phyloP scores from a whole-genome alignment of 2,113 vertebrate species.

The Orthonyx spaldingii region DNA sequence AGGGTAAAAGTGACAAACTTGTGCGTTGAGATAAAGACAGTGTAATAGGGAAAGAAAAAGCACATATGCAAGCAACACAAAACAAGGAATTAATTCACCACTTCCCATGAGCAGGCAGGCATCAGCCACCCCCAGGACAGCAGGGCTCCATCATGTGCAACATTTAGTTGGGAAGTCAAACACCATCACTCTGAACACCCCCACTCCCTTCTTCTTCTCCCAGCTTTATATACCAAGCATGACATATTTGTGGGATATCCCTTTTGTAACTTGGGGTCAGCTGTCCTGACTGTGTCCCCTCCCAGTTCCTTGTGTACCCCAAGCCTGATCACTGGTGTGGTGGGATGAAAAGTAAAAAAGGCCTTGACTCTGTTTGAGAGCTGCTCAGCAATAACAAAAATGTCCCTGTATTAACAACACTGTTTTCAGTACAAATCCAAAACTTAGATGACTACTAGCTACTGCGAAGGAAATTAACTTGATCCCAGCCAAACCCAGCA shows the following conservation, averaged over 20 bases:
- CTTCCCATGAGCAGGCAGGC: neutral
- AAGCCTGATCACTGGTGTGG: neutral
- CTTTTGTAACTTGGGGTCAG: neutral
- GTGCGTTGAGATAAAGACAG: neutral
- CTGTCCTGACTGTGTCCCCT: accelerated
- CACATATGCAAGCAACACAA: neutral
- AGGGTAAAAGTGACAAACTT: neutral
- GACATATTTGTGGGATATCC: neutral
- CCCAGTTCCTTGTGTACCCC: too few relatives aligned
- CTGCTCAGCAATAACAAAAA: neutral
- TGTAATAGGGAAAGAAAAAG: neutral
- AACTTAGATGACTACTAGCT: neutral
- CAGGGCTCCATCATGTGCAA: neutral
- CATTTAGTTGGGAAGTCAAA: neutral
- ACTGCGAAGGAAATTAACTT: neutral
- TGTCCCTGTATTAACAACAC: too few relatives aligned
- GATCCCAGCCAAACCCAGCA: accelerated
- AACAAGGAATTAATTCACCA: neutral
- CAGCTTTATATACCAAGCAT: neutral
- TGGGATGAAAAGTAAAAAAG: neutral
- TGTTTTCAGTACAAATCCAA: neutral
- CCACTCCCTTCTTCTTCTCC: neutral
- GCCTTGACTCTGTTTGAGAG: too few relatives aligned
- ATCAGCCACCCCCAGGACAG: neutral
- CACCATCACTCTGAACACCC: neutral